A percentile compares a stretch with the other conserved stretches of the same genome.
phyloP scores from a whole-genome alignment of 2,888 invertebrate genomes.

The Tinea pellionella region DNA sequence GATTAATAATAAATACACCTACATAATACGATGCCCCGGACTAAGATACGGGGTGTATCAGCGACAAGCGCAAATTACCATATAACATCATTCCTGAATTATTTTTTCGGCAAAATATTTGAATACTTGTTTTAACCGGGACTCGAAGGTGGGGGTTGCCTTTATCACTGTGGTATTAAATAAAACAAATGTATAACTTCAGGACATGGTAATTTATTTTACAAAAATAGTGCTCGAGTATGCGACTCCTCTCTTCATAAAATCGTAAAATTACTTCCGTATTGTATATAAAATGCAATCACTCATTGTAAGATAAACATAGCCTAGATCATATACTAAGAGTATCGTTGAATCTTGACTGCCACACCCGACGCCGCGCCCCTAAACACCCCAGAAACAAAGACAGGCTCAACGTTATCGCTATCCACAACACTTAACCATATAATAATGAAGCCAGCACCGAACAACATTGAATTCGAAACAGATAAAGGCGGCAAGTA shows the following conservation, averaged over 20 bases:
- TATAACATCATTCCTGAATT: too few relatives aligned
- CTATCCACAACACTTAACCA: not conserved
- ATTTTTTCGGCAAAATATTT: too few relatives aligned
- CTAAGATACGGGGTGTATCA: too few relatives aligned
- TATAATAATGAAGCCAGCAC: not conserved
- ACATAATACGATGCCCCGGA: too few relatives aligned
- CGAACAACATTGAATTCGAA: constrained; percentile 30
- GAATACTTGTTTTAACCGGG: too few relatives aligned
- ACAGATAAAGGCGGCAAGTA: constrained; percentile 41
- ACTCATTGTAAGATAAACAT: constrained; percentile 61
- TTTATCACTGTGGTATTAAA: constrained; percentile 24
- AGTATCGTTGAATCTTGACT: constrained; percentile 65
- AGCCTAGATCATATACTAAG: constrained; percentile 48
- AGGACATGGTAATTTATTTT: constrained; percentile 68
- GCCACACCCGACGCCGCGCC: constrained; percentile 39
- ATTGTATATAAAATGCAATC: constrained; percentile 67
- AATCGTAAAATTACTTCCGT: constrained; percentile 46
- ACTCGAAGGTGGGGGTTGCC: too few relatives aligned
- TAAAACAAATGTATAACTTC: constrained; percentile 53
- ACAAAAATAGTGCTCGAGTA: constrained; percentile 70
- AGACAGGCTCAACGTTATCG: constrained; percentile 31
- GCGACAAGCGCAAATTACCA: too few relatives aligned
- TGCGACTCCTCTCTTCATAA: constrained; percentile 60
- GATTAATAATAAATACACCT: too few relatives aligned
- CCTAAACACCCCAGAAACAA: constrained; percentile 21